Percentiles rank a stretch among this genome's conserved stretches.
Conservation (phyloP, 2,888 invertebrate species). For the Temnothorax unifasciatus region DNA sequence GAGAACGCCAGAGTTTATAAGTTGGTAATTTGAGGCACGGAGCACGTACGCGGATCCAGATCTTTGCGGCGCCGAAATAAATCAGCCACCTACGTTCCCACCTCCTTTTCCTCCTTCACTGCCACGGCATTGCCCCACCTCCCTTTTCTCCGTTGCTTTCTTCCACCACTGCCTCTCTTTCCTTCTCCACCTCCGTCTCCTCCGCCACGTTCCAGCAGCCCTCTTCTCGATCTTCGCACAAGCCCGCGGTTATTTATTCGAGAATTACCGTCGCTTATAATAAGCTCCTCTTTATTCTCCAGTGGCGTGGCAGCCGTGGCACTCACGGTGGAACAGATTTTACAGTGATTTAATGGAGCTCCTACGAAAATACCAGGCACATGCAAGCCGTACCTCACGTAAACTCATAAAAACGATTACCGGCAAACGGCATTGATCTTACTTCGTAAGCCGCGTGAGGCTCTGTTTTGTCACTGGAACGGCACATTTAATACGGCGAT, state of each 20-base stretch:
- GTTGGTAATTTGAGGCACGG: constrained; percentile 86
- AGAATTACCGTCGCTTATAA: constrained; percentile 86
- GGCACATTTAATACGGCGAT: constrained; percentile 15
- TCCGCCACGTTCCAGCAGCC: constrained; percentile 63
- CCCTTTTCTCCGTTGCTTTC: constrained; percentile 49
- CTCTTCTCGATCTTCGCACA: constrained; percentile 80
- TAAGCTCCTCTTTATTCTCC: constrained; percentile 86
- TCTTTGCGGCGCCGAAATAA: constrained; percentile 86
- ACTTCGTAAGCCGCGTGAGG: neutral
- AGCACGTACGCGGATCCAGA: constrained; percentile 86
- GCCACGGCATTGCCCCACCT: constrained; percentile 54
- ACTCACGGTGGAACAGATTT: constrained; percentile 84
- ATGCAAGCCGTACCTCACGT: constrained; percentile 42
- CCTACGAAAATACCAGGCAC: constrained; percentile 74
- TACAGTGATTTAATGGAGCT: constrained; percentile 85
- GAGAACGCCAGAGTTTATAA: constrained; percentile 83
- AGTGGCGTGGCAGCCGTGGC: constrained; percentile 79
- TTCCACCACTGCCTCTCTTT: constrained; percentile 45
- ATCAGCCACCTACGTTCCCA: constrained; percentile 84
- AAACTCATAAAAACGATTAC: constrained; percentile 59
- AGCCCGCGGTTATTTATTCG: constrained; percentile 85
- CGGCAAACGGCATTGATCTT: constrained; percentile 36
- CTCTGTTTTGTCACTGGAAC: constrained; percentile 43
- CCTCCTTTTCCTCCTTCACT: constrained; percentile 67
- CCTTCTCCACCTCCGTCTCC: constrained; percentile 48